Evolutionary conservation across 2,797 vertebrate genomes (phyloP), one percentile per base, ranked within the genome.

Genomic region (Glossophaga mutica): DNA sequence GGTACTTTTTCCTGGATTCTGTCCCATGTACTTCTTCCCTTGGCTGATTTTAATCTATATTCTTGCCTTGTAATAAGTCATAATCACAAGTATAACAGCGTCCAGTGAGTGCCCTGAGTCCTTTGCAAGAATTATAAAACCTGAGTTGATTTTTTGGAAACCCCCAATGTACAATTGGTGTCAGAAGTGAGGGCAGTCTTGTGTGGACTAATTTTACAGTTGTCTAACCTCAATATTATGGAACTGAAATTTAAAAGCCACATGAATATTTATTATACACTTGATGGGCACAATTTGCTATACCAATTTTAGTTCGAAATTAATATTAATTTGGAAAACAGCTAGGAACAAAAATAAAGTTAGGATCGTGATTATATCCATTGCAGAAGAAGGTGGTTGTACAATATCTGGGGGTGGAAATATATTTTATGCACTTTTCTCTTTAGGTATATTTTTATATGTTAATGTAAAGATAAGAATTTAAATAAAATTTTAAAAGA

Each of bases 171-270:
- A 39, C 7, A 67, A 3, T 15, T 88, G 44, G n/a, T 94, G 6
- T 88, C 39, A 74, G 88, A 91, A 42, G 9, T 91, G n/a, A 57
- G 59, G 18, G 29, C 5, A 39, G 15, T 59, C 2, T 34, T 57
- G 7, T 48, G 26, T 85, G 37, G 42, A 57, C 46, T 48, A 37
- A 85, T 70, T 70, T 78, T 52, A 32, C 34, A 44, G 55, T 65
- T 46, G 24, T 50, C 22, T 44, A 90, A 71, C 10, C 2, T 73
- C 46, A 14, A 42, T 7, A 44, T 93, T 79, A 39, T 70, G 24
- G 24, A 92, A 78, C 46, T n/a, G 19, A 89, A 89, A n/a, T 90
- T 62, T 81, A 46, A 90, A 94, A 93, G 9, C n/a, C 19, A 86
- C 7, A 8, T 44, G 24, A 70, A 62, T 77, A 57, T 81, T 93